Conservation (phyloP, 1,140 invertebrate genomes). For the Pseudomyrmex sp. region DNA sequence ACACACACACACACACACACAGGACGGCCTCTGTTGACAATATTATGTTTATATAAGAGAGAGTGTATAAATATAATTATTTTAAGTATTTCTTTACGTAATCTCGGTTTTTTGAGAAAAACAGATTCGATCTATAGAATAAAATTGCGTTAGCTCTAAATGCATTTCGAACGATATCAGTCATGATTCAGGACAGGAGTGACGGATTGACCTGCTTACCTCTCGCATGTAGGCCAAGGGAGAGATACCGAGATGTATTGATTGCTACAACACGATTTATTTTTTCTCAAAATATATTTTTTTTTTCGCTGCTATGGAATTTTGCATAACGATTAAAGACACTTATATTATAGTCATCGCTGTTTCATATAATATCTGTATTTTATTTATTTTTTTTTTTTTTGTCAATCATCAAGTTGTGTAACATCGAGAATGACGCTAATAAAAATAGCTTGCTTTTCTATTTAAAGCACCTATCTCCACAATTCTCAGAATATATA, state of each 20-base stretch:
- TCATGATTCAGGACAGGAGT: conserved; percentile 19
- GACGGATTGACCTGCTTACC: conserved; percentile 43
- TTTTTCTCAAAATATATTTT: conserved; percentile 1
- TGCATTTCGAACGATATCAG: conserved; percentile 24
- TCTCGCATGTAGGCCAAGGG: conserved; percentile 34
- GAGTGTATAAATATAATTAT: not conserved
- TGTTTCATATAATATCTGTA: not conserved
- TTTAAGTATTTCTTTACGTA: not conserved
- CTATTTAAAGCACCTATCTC: too few species aligned
- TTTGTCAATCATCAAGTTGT: not conserved
- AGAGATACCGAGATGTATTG: conserved; percentile 44
- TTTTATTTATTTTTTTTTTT: not conserved
- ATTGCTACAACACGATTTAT: conserved; percentile 11
- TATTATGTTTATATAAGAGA: not conserved
- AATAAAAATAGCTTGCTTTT: too few species aligned
- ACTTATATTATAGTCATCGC: conserved; percentile 4
- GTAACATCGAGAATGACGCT: too few species aligned
- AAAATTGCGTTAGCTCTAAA: not conserved
- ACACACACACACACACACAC: not conserved
- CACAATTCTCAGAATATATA: too few species aligned
- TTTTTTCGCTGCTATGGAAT: not conserved
- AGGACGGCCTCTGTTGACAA: not conserved
- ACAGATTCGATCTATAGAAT: not conserved
- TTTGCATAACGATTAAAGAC: not conserved
- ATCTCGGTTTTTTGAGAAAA: not conserved